phyloP scores from a whole-genome alignment of 53 echinoderm and acorn worm genomes.

The Stichopus horrens region DNA sequence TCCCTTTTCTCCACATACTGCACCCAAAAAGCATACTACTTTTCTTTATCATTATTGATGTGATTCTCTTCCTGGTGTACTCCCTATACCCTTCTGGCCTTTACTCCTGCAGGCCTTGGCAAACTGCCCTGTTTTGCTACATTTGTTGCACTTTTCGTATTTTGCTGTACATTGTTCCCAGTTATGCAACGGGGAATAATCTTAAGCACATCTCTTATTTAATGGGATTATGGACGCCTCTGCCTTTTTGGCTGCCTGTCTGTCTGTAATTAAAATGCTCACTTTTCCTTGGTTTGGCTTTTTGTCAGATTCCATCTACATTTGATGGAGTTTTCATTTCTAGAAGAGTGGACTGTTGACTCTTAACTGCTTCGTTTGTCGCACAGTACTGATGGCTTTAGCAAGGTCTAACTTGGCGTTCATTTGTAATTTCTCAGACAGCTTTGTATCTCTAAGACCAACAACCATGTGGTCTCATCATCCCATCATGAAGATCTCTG shows the following conservation, averaged over 20 bases:
- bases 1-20: neutral
- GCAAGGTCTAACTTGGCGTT: constrained; percentile 44
- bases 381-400: constrained; percentile 12
- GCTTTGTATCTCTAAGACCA: constrained; percentile 27
- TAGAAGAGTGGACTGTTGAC: constrained; percentile 17
- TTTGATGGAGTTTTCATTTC: constrained; percentile 8
- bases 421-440: constrained; percentile 53
- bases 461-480: constrained; percentile 50
- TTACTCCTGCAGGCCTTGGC: neutral
- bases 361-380: constrained; percentile 1
- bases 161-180: too few species aligned
- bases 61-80: neutral
- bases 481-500: constrained; percentile 52
- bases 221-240: too few species aligned
- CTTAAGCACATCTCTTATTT: too few species aligned
- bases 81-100: neutral
- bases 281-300: too few species aligned
- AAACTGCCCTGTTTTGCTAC: neutral
- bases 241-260: too few species aligned
- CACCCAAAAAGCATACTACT: neutral
- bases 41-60: neutral
- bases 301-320: too few species aligned
- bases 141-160: too few species aligned
- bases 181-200: too few species aligned
- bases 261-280: too few species aligned